These are phyloP conservation scores for Mycalesis mineus DNA, from an alignment of 2,888 invertebrate genomes.

Conservation along the genomic window DNA sequence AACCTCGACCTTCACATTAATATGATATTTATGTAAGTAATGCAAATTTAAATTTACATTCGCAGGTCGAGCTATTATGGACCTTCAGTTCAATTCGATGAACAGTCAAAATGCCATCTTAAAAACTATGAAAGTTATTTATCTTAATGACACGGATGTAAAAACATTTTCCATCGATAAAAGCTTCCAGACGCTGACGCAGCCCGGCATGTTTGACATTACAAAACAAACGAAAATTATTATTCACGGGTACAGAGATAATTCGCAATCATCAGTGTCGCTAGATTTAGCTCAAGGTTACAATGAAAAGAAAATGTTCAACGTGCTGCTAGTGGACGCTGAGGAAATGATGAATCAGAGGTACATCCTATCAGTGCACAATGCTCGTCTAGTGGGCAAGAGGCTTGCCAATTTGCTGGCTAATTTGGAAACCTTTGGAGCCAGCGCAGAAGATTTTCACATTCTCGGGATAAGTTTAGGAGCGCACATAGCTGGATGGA, in stretches of 20 bases:
- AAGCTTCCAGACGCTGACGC: slow-evolving; percentile 54
- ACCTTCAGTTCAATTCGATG: slow-evolving; percentile 54
- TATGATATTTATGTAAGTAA: slow-evolving; percentile 28
- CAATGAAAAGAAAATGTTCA: slow-evolving; percentile 66
- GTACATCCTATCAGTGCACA: slow-evolving; percentile 65
- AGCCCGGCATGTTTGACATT: slow-evolving; percentile 59
- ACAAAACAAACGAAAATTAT: slow-evolving; percentile 68
- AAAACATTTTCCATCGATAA: slow-evolving; percentile 58
- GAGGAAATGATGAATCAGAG: slow-evolving; percentile 65
- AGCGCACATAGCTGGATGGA: slow-evolving; percentile 76
- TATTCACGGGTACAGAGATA: slow-evolving; percentile 71
- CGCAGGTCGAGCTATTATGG: slow-evolving; percentile 69
- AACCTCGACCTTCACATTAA: slow-evolving; percentile 29
- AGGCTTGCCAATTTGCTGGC: slow-evolving; percentile 74
- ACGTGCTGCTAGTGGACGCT: slow-evolving; percentile 66
- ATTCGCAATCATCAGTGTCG: slow-evolving; percentile 63
- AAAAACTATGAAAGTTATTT: slow-evolving; percentile 63
- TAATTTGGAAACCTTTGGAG: slow-evolving; percentile 63
- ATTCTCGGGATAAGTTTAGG: slow-evolving; percentile 79
- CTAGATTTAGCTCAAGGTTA: slow-evolving; percentile 63
- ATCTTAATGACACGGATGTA: slow-evolving; percentile 46
- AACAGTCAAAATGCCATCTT: slow-evolving; percentile 52
- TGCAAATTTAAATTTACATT: slow-evolving; percentile 31
- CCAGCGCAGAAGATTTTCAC: slow-evolving; percentile 71
- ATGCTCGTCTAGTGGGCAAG: slow-evolving; percentile 69